These are phyloP conservation scores for Parthenolecanium corni DNA, from an alignment of 2,888 invertebrate genomes.

Conservation along the genomic window DNA sequence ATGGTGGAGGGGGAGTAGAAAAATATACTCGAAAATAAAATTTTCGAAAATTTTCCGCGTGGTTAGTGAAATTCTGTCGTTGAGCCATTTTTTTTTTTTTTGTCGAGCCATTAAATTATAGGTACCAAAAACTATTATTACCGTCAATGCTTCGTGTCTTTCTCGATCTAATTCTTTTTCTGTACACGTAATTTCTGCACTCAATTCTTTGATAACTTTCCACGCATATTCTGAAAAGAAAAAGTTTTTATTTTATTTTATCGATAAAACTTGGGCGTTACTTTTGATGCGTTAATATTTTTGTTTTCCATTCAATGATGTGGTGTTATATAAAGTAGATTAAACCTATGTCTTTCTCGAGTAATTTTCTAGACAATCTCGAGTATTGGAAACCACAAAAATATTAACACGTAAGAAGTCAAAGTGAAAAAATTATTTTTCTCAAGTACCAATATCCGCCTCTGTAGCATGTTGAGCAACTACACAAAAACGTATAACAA, in stretches of 20 bases:
- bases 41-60: no score
- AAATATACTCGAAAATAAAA: no score
- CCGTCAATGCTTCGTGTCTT: slow-evolving; percentile 26
- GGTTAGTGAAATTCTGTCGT: no score
- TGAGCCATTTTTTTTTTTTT: no score
- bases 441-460: slow-evolving; percentile 56
- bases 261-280: no score
- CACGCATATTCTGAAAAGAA: slow-evolving; percentile 58
- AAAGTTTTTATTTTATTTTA: slow-evolving; percentile 4
- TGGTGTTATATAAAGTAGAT: no score
- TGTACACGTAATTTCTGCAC: slow-evolving; percentile 36
- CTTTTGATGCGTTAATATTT: no score
- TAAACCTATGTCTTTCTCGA: no score
- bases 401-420: background rate
- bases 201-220: slow-evolving; percentile 69
- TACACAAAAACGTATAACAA: slow-evolving; percentile 87
- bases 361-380: no score
- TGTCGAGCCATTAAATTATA: no score
- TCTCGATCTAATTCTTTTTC: slow-evolving; percentile 26
- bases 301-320: no score
- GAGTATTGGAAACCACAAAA: background rate
- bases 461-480: slow-evolving; percentile 80
- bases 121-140: background rate
- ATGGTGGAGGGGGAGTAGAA: no score
- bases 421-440: background rate